A percentile compares a stretch with the other conserved stretches of the same genome.
phyloP scores from a whole-genome alignment of 2,888 invertebrate genomes.

The Polylopha cassiicola region DNA sequence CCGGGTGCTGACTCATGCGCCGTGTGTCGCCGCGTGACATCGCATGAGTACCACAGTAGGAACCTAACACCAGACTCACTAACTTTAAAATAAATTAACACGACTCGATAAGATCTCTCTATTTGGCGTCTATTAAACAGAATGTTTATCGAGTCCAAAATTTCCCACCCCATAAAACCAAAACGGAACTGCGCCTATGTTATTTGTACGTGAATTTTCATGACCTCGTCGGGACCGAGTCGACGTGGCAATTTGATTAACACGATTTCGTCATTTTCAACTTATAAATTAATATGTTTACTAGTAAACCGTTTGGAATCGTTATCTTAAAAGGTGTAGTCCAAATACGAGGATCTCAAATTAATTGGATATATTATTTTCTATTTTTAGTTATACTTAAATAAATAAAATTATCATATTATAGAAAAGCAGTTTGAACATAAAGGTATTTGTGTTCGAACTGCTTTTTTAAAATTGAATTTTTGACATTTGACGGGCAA shows the following conservation, averaged over 20 bases:
- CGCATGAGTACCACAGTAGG: too few species aligned
- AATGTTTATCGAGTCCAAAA: slow-evolving; percentile 1
- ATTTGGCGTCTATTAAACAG: slow-evolving; percentile 7
- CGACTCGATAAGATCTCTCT: too few species aligned
- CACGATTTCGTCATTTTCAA: slow-evolving; percentile 44
- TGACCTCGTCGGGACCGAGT: slow-evolving; percentile 43
- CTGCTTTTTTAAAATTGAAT: too few species aligned
- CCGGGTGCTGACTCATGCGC: too few species aligned
- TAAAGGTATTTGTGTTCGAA: too few species aligned
- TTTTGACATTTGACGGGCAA: too few species aligned
- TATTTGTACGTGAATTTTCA: slow-evolving; percentile 48
- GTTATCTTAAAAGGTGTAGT: background rate
- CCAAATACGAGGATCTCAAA: slow-evolving; percentile 1
- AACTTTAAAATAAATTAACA: slow-evolving; percentile 8
- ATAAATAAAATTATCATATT: too few species aligned
- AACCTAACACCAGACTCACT: slow-evolving; percentile 8
- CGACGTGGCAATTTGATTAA: slow-evolving; percentile 58
- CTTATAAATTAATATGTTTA: slow-evolving; percentile 31
- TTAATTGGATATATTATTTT: too few species aligned
- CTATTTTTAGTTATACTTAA: too few species aligned
- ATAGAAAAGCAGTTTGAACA: too few species aligned
- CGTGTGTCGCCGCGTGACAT: too few species aligned
- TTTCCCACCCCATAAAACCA: slow-evolving; percentile 22
- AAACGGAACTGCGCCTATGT: slow-evolving; percentile 52
- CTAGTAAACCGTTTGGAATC: too few species aligned